These are phyloP conservation scores for Gonatopus flavifemur DNA, from an alignment of 1,140 invertebrate genomes.

Conservation along the genomic window DNA sequence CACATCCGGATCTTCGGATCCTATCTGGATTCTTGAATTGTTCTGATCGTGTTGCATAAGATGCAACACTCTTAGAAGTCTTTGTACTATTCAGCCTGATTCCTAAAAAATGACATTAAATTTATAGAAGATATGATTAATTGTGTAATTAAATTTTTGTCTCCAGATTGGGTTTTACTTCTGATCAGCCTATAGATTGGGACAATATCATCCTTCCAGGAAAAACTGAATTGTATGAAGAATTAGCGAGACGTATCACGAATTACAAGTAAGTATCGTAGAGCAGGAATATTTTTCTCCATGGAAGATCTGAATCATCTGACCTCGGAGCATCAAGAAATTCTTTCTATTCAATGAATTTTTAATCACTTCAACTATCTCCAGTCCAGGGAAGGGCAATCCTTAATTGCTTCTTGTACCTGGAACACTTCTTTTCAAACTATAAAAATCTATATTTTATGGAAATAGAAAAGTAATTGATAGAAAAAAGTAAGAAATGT, in stretches of 20 bases:
- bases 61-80: background rate
- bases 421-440: too few species aligned
- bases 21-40: background rate
- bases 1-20: background rate
- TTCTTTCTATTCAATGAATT: too few species aligned
- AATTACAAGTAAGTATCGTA: conserved; percentile 58
- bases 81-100: background rate
- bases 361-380: too few species aligned
- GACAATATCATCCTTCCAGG: conserved; percentile 57
- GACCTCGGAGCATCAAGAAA: too few species aligned
- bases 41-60: background rate
- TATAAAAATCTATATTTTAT: too few species aligned
- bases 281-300: too few species aligned
- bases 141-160: background rate
- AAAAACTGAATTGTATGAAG: conserved; percentile 62
- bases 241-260: conserved; percentile 59
- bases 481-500: too few species aligned
- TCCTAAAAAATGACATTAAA: conserved; percentile 4
- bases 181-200: conserved; percentile 59
- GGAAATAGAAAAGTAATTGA: too few species aligned
- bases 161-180: conserved; percentile 57
- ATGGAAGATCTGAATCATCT: too few species aligned
- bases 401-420: too few species aligned
- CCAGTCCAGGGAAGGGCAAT: too few species aligned
- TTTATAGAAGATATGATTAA: background rate